phyloP scores from a whole-genome alignment of 2,113 vertebrate genomes.

The Petroica traversi region DNA sequence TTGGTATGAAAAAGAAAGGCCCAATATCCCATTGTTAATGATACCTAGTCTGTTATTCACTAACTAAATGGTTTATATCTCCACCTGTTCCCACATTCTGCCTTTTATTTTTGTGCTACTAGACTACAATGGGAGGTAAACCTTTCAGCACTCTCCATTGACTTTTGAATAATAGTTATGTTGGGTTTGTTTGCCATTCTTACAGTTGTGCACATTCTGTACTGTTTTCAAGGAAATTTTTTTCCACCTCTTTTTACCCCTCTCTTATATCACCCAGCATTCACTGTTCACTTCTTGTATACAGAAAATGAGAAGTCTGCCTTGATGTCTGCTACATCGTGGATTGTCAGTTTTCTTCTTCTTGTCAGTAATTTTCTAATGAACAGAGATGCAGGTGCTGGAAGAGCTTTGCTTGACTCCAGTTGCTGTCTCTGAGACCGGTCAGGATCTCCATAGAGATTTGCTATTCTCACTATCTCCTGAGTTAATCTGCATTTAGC shows the following conservation, averaged over 20 bases:
- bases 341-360: background rate
- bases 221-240: background rate
- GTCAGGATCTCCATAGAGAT: background rate
- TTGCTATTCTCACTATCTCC: background rate
- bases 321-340: background rate
- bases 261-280: background rate
- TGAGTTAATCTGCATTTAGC: slow-evolving; percentile 12
- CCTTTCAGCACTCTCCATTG: background rate
- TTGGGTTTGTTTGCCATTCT: background rate
- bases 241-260: background rate
- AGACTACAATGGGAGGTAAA: background rate
- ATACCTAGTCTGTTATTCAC: background rate
- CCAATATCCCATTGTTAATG: background rate
- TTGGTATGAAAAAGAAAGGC: background rate
- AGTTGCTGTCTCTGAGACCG: background rate
- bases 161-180: background rate
- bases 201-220: background rate
- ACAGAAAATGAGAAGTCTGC: background rate
- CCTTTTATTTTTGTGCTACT: background rate
- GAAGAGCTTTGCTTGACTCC: background rate
- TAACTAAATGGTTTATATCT: background rate
- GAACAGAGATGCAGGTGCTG: accelerated
- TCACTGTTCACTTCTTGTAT: background rate
- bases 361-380: background rate
- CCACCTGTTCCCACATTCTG: background rate